phyloP scores from a whole-genome alignment of 2,113 vertebrate genomes.

The Nansenia antarctica region DNA sequence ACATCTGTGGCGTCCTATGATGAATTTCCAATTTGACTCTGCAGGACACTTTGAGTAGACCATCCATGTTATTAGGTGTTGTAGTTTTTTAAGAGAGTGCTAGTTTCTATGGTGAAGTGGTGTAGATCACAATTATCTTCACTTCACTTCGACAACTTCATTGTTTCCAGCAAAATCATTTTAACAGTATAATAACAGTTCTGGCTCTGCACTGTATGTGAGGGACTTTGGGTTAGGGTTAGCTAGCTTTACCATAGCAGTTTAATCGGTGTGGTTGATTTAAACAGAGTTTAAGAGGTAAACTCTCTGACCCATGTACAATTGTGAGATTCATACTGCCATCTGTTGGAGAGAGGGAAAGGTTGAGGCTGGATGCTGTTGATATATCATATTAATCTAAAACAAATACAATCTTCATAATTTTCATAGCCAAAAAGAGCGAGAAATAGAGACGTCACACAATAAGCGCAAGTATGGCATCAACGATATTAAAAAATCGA shows the following conservation, averaged over 20 bases:
- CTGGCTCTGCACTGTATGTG: background rate
- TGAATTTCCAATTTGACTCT: too few species aligned
- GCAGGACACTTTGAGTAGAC: too few species aligned
- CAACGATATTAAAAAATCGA: constrained; percentile 31
- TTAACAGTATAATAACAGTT: background rate
- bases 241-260: background rate
- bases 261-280: background rate
- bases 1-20: too few species aligned
- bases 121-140: too few species aligned
- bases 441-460: constrained; percentile 40
- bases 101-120: too few species aligned
- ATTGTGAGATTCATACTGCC: constrained; percentile 64
- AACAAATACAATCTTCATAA: constrained; percentile 31
- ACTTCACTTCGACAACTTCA: too few species aligned
- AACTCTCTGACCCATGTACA: background rate
- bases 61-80: too few species aligned
- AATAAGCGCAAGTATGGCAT: too few species aligned
- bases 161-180: background rate
- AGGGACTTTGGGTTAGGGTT: background rate
- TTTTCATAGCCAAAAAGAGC: constrained; percentile 32
- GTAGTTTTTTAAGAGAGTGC: too few species aligned
- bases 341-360: constrained; percentile 63
- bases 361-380: constrained; percentile 13
- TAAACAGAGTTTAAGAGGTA: background rate
- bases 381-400: constrained; percentile 14